These are phyloP conservation scores for Motacilla tschutschensis DNA, from an alignment of 2,113 vertebrate genomes.

Conservation along the genomic window DNA sequence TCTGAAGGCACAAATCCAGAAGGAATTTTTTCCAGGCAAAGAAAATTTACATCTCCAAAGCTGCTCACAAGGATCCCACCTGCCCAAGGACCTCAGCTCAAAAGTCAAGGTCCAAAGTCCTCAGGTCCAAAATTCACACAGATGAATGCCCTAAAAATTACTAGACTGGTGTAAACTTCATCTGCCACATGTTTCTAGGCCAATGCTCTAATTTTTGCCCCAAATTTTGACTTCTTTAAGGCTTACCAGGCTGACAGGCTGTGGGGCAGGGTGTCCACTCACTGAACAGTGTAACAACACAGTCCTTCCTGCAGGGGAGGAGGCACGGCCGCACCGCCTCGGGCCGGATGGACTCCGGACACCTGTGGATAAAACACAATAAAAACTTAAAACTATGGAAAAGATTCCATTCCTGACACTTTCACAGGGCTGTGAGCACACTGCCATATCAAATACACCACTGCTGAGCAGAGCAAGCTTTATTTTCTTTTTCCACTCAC, in stretches of 20 bases:
- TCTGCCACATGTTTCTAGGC: fast-evolving
- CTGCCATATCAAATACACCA: not conserved
- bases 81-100: not conserved
- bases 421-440: not conserved
- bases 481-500: not conserved
- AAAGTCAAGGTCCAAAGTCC: not conserved
- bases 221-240: not conserved
- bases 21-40: not conserved
- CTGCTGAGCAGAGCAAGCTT: not conserved
- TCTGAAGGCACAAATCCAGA: not conserved
- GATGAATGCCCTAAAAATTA: not conserved
- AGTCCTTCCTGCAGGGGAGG: slow-evolving; percentile 90
- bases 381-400: not conserved
- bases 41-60: not conserved
- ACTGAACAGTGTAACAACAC: slow-evolving; percentile 90
- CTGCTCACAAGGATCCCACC: not conserved
- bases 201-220: not conserved
- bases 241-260: slow-evolving; percentile 83
- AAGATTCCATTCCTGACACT: not conserved
- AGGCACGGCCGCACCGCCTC: slow-evolving; percentile 78
- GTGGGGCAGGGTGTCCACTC: slow-evolving; percentile 90
- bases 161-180: not conserved
- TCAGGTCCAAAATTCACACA: not conserved
- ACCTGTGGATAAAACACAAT: slow-evolving; percentile 66
- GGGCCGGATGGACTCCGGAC: slow-evolving; percentile 85